Base-by-base conservation (phyloP, 2,113 vertebrate genomes). In the Amblyornis subalaris region DNA sequence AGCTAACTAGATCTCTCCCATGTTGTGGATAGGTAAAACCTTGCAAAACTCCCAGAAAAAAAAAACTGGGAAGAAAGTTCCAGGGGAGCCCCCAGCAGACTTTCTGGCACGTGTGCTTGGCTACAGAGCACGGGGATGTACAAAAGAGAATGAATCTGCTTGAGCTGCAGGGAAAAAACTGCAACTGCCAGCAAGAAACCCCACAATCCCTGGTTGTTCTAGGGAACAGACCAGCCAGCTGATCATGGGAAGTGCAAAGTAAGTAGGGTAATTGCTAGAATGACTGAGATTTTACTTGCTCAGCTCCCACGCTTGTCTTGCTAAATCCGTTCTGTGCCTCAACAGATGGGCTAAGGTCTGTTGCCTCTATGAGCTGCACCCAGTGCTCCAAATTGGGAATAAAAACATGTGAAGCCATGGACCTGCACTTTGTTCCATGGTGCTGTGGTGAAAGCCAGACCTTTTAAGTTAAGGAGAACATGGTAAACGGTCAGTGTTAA, bases 201-300 rank as follows among this genome's bases (percentile, higher is more conserved):
- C 88, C 90, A 35, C 74, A 83, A 24, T 76, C 88, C 71, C 60
- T 42, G 35, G 47, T 48, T 83, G 79, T 83, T 80, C 29, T 0
- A 61, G 66, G 70, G 78, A 53, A 76, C 88, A 80, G 79, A 87
- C 28, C 47, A 45, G 62, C 42, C 94, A 81, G 90, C 90, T 91
- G 78, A 88, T 90, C 29, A 62, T 70, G 79, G 83, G 69, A 86
- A 91, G 55, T 91, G 90, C 94, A 77, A 76, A 92, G 90, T 83
- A 83, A 86, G 91, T 80, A 77, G 79, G 72, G 88, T 95, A 88
- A 86, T 90, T 92, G 95, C 94, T 92, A 44, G 85, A 79, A 77
- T 88, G 90, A 33, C 85, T 90, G 95, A 86, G 88, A 84, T 92
- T 96, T 88, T 88, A 94, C 76, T 95, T 96, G 85, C 54, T 90